These are phyloP conservation scores for Rotaria sp. DNA, from an alignment of 2,888 invertebrate genomes.

Conservation along the genomic window DNA sequence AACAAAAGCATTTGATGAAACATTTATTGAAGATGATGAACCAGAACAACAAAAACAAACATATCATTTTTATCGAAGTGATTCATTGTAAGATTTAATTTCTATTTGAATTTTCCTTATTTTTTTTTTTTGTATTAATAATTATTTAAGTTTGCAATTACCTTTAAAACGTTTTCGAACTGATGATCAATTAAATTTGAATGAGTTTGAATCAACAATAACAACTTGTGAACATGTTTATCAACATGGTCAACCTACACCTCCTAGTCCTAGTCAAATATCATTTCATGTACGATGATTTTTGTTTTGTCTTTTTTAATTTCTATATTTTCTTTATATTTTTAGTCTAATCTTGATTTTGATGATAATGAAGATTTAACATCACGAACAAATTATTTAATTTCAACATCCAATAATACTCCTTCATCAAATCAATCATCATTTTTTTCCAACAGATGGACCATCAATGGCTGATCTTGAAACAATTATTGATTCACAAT, in stretches of 20 bases:
- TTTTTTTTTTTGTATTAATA: not conserved
- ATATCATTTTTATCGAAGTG: not conserved
- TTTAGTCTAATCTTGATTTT: not conserved
- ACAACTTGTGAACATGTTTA: not conserved
- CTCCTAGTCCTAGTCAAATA: not conserved
- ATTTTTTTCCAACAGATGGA: not conserved
- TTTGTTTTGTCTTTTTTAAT: too few relatives aligned
- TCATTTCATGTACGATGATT: not conserved
- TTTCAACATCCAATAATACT: not conserved
- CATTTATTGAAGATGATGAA: not conserved
- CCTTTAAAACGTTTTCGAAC: not conserved
- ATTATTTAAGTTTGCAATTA: not conserved
- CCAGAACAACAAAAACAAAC: not conserved
- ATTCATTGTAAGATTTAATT: not conserved
- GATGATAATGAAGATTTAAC: not conserved
- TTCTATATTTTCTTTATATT: not conserved
- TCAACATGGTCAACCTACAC: not conserved
- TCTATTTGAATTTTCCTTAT: too few relatives aligned
- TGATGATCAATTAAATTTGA: not conserved
- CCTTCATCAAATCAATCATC: not conserved
- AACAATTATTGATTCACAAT: not conserved
- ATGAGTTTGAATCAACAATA: not conserved
- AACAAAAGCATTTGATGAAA: not conserved
- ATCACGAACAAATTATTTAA: not conserved
- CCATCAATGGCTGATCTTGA: not conserved